phyloP scores from a whole-genome alignment of 1,140 invertebrate genomes.

The Cyrtorhinus lividipennis region DNA sequence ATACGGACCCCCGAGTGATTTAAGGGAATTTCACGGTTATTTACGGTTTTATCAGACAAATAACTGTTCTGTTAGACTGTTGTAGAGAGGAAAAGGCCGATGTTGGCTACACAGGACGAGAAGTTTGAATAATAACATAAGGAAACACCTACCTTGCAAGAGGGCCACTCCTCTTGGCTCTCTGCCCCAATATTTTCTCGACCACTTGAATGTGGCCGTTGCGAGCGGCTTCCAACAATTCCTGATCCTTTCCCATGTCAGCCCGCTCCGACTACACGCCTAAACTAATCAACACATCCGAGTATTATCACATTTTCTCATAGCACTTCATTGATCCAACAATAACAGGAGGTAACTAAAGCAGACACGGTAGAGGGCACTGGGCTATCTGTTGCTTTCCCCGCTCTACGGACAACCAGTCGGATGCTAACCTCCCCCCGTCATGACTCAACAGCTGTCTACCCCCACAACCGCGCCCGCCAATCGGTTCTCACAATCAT shows the following conservation, averaged over 20 bases:
- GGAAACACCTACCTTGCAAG: conserved; percentile 58
- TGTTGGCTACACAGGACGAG: neutral
- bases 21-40: too few relatives aligned
- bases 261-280: conserved; percentile 23
- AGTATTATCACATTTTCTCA: conserved; percentile 16
- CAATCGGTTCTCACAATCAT: too few relatives aligned
- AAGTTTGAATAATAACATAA: too few relatives aligned
- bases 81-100: too few relatives aligned
- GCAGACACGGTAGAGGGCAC: neutral
- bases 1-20: too few relatives aligned
- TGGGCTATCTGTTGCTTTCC: neutral
- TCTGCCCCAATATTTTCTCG: conserved; percentile 77
- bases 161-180: conserved; percentile 81
- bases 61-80: too few relatives aligned
- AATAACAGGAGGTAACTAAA: conserved; percentile 42
- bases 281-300: neutral
- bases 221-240: conserved; percentile 85
- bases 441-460: neutral
- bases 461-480: neutral
- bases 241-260: conserved; percentile 89
- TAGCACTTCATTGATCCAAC: conserved; percentile 57
- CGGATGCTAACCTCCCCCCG: neutral
- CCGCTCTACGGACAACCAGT: neutral
- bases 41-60: too few relatives aligned
- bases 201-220: conserved; percentile 76